phyloP scores from a whole-genome alignment of 2,113 vertebrate species.

The Syrrhaptes paradoxus region DNA sequence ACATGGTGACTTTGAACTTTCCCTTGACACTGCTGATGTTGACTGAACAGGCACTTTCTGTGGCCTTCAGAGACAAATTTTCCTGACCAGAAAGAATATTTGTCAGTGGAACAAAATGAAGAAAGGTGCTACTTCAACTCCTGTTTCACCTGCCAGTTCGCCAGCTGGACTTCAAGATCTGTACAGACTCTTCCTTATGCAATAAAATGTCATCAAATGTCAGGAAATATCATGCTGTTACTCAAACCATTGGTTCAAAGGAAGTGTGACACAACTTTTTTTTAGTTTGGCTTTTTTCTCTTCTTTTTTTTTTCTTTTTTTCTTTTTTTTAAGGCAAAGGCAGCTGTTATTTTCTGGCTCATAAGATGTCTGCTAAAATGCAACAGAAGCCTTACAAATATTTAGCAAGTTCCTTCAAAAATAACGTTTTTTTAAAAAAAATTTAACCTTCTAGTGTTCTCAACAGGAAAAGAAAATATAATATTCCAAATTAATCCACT shows the following conservation, averaged over 20 bases:
- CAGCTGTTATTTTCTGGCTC: constrained; percentile 72
- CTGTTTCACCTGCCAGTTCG: neutral
- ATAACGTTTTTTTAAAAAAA: neutral
- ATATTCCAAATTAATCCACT: constrained; percentile 22
- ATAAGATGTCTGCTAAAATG: constrained; percentile 29
- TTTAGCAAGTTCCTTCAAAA: constrained; percentile 51
- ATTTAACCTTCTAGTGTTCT: constrained; percentile 32
- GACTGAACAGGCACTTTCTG: neutral
- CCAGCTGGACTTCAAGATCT: neutral
- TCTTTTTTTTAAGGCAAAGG: constrained; percentile 19
- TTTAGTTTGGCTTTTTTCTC: neutral
- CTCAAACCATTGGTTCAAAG: constrained; percentile 44
- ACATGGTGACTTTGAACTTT: neutral
- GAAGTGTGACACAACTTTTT: constrained; percentile 44
- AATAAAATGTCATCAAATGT: constrained; percentile 35
- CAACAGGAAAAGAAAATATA: constrained; percentile 38
- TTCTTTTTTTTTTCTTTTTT: neutral
- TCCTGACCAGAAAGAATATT: neutral
- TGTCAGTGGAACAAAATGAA: neutral
- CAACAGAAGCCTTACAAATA: constrained; percentile 55
- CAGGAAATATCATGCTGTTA: constrained; percentile 40
- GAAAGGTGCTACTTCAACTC: neutral
- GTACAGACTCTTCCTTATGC: neutral
- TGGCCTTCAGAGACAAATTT: neutral
- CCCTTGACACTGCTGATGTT: neutral